These are phyloP conservation scores for Dolichoris vasculosae DNA, from an alignment of 1,140 invertebrate genomes.

Conservation along the genomic window DNA sequence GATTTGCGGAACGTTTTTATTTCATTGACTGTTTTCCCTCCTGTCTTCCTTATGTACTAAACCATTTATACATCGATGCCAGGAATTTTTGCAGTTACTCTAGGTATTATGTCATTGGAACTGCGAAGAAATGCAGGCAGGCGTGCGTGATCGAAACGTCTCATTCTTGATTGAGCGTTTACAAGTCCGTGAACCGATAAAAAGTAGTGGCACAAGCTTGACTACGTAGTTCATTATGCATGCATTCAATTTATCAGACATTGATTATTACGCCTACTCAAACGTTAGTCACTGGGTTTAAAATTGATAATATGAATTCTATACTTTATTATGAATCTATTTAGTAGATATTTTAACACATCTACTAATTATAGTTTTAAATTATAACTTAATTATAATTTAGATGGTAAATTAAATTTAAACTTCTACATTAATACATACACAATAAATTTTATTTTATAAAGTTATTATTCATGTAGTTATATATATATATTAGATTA, in stretches of 20 bases:
- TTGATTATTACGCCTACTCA: conserved; percentile 15
- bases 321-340: neutral
- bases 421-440: neutral
- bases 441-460: no score
- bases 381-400: neutral
- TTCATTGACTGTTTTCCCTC: neutral
- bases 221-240: neutral
- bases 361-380: neutral
- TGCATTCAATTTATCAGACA: conserved; percentile 14
- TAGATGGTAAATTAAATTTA: neutral
- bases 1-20: conserved; percentile 19
- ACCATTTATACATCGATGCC: neutral
- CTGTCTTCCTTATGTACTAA: neutral
- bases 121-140: conserved; percentile 3
- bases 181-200: neutral
- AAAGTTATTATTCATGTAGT: no score
- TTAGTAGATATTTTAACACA: neutral
- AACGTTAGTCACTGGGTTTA: neutral
- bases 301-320: conserved; percentile 13
- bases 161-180: conserved; percentile 32
- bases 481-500: no score
- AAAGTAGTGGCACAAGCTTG: neutral
- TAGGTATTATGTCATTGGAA: conserved; percentile 18
- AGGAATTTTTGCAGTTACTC: neutral
- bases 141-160: neutral